phyloP scores from a whole-genome alignment of 2,888 invertebrate genomes.

The Hermaeophaga mercurialis region DNA sequence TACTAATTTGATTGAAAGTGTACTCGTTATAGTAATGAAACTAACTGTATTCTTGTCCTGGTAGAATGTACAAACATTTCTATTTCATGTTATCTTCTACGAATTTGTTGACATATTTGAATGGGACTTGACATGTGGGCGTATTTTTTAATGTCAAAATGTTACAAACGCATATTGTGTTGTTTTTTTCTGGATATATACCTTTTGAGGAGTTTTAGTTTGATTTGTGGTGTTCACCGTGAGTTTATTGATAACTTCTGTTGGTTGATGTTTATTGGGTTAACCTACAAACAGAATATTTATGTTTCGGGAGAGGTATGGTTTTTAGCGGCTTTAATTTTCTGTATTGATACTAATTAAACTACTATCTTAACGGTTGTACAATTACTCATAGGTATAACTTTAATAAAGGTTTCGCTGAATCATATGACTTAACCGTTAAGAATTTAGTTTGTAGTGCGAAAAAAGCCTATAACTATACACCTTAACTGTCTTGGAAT shows the following conservation, averaged over 20 bases:
- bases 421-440: not conserved
- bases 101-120: slow-evolving; percentile 49
- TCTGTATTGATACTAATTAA: slow-evolving; percentile 3
- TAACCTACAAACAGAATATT: slow-evolving; percentile 15
- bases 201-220: not conserved
- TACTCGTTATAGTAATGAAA: not conserved
- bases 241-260: not conserved
- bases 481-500: slow-evolving; percentile 10
- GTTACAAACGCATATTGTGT: slow-evolving; percentile 31
- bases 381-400: not conserved
- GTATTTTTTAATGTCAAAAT: slow-evolving; percentile 53
- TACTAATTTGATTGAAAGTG: slow-evolving; percentile 29
- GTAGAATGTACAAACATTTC: not conserved
- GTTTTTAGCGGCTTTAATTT: slow-evolving; percentile 13
- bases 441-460: slow-evolving; percentile 10
- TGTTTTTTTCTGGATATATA: slow-evolving; percentile 11
- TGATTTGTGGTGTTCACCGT: too few species aligned
- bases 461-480: not conserved
- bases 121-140: slow-evolving; percentile 55
- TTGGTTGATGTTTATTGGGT: not conserved
- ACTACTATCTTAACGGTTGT: too few species aligned
- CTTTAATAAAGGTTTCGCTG: not conserved
- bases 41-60: slow-evolving; percentile 12
- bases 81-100: slow-evolving; percentile 42
- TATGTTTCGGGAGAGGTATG: not conserved